phyloP scores from a whole-genome alignment of 2,797 vertebrate species.

The Darevskia mixta region DNA sequence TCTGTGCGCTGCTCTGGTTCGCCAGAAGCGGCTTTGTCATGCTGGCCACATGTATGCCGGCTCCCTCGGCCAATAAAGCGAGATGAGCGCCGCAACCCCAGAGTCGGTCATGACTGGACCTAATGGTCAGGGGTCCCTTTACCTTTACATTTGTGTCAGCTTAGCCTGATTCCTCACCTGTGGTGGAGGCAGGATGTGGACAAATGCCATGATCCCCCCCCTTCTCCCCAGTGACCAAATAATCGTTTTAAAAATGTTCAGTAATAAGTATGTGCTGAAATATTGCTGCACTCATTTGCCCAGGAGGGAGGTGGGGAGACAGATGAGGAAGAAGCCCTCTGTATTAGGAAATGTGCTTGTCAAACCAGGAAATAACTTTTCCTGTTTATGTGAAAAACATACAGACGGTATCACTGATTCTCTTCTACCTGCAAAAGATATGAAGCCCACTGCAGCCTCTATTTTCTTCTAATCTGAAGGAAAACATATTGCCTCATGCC shows the following conservation, averaged over 20 bases:
- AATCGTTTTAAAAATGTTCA: not conserved
- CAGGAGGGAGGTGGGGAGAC: too few species aligned
- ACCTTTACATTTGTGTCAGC: too few species aligned
- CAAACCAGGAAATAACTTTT: constrained; percentile 37
- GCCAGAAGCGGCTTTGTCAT: too few species aligned
- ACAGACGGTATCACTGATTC: too few species aligned
- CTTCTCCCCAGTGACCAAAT: too few species aligned
- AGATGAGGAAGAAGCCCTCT: not conserved
- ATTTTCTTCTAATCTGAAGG: not conserved
- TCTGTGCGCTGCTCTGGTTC: too few species aligned
- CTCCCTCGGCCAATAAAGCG: too few species aligned
- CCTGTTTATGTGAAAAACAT: constrained; percentile 50
- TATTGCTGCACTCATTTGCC: not conserved
- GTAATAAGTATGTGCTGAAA: not conserved
- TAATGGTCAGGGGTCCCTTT: too few species aligned
- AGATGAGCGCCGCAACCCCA: too few species aligned
- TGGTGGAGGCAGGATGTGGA: not conserved
- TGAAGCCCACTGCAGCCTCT: not conserved
- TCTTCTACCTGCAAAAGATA: not conserved
- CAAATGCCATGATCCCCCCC: not conserved
- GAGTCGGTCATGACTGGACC: too few species aligned
- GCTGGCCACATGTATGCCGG: too few species aligned
- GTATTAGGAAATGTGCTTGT: constrained; percentile 46
- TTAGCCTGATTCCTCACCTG: not conserved
- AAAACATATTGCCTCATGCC: not conserved